These are phyloP conservation scores for Xyrichtys novacula DNA, from an alignment of 2,797 vertebrate species.

Conservation along the genomic window DNA sequence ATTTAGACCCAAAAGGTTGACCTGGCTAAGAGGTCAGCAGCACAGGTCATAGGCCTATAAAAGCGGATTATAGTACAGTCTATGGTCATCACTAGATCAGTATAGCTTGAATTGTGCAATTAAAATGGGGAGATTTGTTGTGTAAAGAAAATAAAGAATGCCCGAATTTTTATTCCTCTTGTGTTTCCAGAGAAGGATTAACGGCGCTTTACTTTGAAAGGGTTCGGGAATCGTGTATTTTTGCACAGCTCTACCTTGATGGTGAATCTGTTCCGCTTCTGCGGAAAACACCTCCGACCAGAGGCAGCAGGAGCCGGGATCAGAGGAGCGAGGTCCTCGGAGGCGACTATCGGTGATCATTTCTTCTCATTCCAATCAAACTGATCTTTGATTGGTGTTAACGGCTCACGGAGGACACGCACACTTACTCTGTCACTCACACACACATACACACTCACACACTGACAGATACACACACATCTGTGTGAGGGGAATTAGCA, in stretches of 20 bases:
- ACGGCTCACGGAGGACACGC: neutral
- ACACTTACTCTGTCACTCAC: neutral
- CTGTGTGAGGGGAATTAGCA: conserved; percentile 2
- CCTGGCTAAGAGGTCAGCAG: too few species aligned
- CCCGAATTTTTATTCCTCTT: too few species aligned
- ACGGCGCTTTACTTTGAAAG: conserved; percentile 45
- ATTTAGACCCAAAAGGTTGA: too few species aligned
- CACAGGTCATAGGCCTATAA: too few species aligned
- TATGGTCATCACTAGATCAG: too few species aligned
- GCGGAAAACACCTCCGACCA: conserved; percentile 61
- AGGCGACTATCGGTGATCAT: neutral
- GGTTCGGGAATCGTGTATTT: neutral
- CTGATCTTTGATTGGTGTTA: neutral
- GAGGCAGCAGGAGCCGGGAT: conserved; percentile 3
- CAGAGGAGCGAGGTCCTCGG: neutral
- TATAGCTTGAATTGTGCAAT: too few species aligned
- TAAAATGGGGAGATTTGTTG: too few species aligned
- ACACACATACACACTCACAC: neutral
- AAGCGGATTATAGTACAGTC: too few species aligned
- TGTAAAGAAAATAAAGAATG: too few species aligned
- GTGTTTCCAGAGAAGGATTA: too few species aligned
- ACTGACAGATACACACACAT: neutral
- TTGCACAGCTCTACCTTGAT: neutral
- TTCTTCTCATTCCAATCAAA: neutral
- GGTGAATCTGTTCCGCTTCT: conserved; percentile 34